Evolutionary conservation across 1,140 invertebrate species (phyloP), one percentile per base, ranked within the genome.

Genomic region (Drosophila bipectinata): DNA sequence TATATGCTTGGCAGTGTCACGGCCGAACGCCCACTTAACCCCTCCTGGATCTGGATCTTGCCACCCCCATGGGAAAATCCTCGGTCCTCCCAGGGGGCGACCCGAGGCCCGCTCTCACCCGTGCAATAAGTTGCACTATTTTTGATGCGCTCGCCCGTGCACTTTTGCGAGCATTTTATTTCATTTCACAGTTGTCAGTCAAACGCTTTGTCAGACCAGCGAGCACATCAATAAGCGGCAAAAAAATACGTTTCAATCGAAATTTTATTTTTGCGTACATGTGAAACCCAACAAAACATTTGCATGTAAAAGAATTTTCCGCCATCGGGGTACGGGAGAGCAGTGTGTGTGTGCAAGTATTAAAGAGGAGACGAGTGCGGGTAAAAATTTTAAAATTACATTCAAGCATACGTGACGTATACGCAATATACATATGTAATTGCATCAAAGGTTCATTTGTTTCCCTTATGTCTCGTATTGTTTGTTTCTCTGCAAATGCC

Each of bases 111-210:
- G 26, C 26, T 37, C 18, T 41, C 18, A 7, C 54, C 44, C 44
- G 15, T 10, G 47, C 34, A 60, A 52, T 62, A 72, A 68, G 72
- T 77, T 81, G 78, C 66, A 67, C 55, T 60, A 72, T 79, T 80
- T 85, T 73, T 64, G 72, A 87, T 77, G 76, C 75, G 53, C 54
- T 75, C 72, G 69, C 51, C 59, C 54, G 51, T 52, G 54, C 48
- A 60, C 66, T 85, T 51, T 48, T 47, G 59, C 34, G 21, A 51
- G 61, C 54, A 55, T 77, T 71, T 67, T 62, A 72, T 72, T 77
- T 63, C 48, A 60, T 78, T 81, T 80, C 64, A 58, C 69, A 76
- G 82, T 59, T 82, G 63, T 87, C 78, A 66, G 82, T 87, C 78
- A 78, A 67, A 77, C 74, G 77, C 73, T 87, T 85, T 87, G 81